Percentiles rank a stretch among this genome's conserved stretches.
phyloP scores from a whole-genome alignment of 2,113 vertebrate species.

The Bos taurus region ARS-UCD2.0 NC_037329.1:135055501-135056000 shows the following conservation, averaged over 20 bases:
- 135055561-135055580: background rate
- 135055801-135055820: accelerated
- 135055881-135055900: accelerated
- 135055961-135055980: accelerated
- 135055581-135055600: accelerated
- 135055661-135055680: accelerated
- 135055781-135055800: accelerated
- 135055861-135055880: background rate
- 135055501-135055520: background rate
- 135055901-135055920: background rate
- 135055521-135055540: background rate
- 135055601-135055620: accelerated
- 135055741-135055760: accelerated
- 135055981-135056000: accelerated
- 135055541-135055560: accelerated
- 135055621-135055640: too few species aligned
- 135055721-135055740: accelerated
- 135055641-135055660: accelerated
- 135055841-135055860: background rate
- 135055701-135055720: accelerated
- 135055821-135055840: background rate
- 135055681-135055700: accelerated
- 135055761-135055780: accelerated
- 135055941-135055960: accelerated
- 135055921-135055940: background rate